Evolutionary conservation across 2,888 invertebrate genomes (phyloP).

Genomic region (Gonocerus acuteangulatus): DNA sequence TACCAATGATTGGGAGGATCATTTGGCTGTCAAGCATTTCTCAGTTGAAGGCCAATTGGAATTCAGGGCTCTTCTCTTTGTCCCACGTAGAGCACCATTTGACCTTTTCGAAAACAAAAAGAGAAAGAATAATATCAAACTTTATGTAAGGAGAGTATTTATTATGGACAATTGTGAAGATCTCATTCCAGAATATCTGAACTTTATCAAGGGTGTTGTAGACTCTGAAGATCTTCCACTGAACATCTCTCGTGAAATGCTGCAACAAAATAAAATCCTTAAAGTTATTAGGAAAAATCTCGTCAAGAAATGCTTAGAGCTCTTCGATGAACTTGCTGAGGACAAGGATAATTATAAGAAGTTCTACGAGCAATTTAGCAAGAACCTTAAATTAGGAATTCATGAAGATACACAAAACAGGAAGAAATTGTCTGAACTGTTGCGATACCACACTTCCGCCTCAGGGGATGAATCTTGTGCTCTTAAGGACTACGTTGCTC

Average conservation of each 20-base stretch:
- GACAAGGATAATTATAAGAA: conserved; percentile 98
- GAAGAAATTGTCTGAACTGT: conserved; percentile 77
- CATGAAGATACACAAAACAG: conserved; percentile 95
- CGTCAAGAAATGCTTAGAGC: conserved; percentile 95
- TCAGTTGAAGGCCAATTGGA: conserved; percentile 89
- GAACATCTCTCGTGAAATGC: conserved; percentile 98
- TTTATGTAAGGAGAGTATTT: conserved; percentile 95
- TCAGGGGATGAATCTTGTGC: conserved; percentile 92
- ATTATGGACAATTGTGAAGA: conserved; percentile 99
- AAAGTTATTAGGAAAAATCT: conserved; percentile 98
- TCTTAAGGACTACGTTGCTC: conserved; percentile 88
- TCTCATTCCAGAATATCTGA: conserved; percentile 96
- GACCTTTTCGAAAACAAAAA: conserved; percentile 98
- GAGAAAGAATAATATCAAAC: conserved; percentile 95
- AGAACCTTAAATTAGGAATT: conserved; percentile 94
- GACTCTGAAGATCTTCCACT: conserved; percentile 96
- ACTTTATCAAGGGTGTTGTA: conserved; percentile 93
- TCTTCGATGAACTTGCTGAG: conserved; percentile 92
- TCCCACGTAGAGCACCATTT: conserved; percentile 89
- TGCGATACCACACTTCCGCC: conserved; percentile 88
- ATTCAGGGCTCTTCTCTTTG: conserved; percentile 86
- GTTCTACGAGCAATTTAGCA: conserved; percentile 96
- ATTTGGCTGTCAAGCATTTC: conserved; percentile 91
- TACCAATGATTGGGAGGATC: conserved; percentile 97
- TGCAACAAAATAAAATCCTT: conserved; percentile 97